A percentile compares a stretch with the other conserved stretches of the same genome.
These are phyloP conservation scores for Psylliodes chrysocephalus DNA, from an alignment of 2,888 invertebrate genomes.

Conservation along the genomic window DNA sequence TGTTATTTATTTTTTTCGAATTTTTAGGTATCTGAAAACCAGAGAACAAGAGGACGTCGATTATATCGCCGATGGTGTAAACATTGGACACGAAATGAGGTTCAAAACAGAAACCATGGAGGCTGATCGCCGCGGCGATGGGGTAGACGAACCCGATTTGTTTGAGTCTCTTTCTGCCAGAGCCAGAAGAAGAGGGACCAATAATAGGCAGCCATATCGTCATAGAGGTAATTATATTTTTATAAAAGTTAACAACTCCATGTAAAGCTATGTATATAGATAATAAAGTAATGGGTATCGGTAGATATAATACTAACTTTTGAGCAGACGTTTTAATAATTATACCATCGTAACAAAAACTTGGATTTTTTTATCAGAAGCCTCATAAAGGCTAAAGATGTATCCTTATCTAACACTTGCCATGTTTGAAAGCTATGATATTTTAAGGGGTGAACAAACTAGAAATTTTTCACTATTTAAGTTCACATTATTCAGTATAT, in stretches of 20 bases:
- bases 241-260: neutral
- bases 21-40: conserved; percentile 71
- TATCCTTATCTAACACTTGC: too few relatives aligned
- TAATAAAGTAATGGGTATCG: too few relatives aligned
- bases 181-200: conserved; percentile 68
- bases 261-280: neutral
- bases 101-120: conserved; percentile 85
- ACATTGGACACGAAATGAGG: conserved; percentile 83
- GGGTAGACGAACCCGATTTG: conserved; percentile 73
- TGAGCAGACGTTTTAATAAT: too few relatives aligned
- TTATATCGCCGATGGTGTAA: conserved; percentile 83
- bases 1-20: too few relatives aligned
- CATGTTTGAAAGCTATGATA: too few relatives aligned
- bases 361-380: too few relatives aligned
- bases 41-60: conserved; percentile 86
- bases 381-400: too few relatives aligned
- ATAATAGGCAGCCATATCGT: conserved; percentile 63
- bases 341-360: too few relatives aligned
- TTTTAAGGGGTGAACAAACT: too few relatives aligned
- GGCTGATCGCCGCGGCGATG: conserved; percentile 76
- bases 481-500: too few relatives aligned
- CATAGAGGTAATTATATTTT: conserved; percentile 66
- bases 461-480: too few relatives aligned
- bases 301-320: neutral
- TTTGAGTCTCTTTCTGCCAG: conserved; percentile 85